Evolutionary conservation across 2,888 invertebrate species (phyloP).

Genomic region (Rhogogaster chlorosoma): DNA sequence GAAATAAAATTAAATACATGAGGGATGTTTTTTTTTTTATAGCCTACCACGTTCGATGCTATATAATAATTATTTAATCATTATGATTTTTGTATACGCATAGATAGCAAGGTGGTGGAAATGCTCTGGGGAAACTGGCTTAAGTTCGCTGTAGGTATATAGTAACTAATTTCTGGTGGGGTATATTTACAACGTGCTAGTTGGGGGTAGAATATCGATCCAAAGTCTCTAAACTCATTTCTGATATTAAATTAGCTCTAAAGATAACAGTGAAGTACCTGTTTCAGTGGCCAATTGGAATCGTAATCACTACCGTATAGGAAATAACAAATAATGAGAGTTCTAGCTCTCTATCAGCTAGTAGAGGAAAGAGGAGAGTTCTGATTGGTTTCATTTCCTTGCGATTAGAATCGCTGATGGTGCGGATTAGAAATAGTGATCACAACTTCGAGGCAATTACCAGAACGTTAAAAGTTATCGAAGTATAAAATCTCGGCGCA

Average conservation of each 20-base stretch:
- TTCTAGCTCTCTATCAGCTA: neutral
- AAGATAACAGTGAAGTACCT: conserved; percentile 3
- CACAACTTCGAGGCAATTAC: conserved; percentile 27
- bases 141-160: neutral
- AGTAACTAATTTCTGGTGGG: neutral
- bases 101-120: neutral
- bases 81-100: neutral
- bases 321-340: conserved; percentile 46
- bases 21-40: neutral
- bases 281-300: conserved; percentile 34
- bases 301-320: conserved; percentile 28
- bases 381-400: conserved; percentile 46
- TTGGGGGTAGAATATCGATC: neutral
- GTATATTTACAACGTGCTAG: neutral
- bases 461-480: neutral
- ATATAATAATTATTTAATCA: neutral
- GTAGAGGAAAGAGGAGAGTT: neutral
- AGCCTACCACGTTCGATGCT: neutral
- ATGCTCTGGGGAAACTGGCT: neutral
- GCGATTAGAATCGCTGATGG: conserved; percentile 42
- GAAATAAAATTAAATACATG: neutral
- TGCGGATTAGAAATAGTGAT: conserved; percentile 33
- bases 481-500: neutral
- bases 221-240: conserved; percentile 5
- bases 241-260: conserved; percentile 26